Evolutionary conservation across 2,888 invertebrate species (phyloP).

Genomic region (Tipula vernalis): DNA sequence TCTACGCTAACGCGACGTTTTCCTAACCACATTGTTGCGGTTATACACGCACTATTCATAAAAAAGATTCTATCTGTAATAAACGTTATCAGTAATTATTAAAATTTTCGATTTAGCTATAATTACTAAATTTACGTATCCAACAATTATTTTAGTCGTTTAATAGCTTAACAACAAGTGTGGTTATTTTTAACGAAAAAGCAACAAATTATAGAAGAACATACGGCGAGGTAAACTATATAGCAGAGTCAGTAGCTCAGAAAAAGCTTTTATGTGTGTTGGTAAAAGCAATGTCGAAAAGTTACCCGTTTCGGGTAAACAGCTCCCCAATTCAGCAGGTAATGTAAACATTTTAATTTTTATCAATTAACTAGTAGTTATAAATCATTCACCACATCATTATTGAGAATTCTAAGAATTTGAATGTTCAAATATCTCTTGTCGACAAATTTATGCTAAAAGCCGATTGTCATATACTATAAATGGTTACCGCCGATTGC

Average conservation of each 20-base stretch:
- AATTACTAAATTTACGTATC: too few species aligned
- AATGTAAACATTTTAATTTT: too few species aligned
- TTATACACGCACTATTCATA: too few species aligned
- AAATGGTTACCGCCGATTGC: constrained; percentile 37
- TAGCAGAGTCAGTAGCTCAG: constrained; percentile 20
- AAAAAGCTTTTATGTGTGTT: constrained; percentile 31
- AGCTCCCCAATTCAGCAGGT: constrained; percentile 9
- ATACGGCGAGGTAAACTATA: background rate
- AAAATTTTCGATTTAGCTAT: too few species aligned
- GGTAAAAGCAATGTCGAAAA: background rate
- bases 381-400: constrained; percentile 19
- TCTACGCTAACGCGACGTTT: too few species aligned
- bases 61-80: too few species aligned
- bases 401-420: constrained; percentile 16
- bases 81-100: too few species aligned
- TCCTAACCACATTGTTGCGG: too few species aligned
- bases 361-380: constrained; percentile 23
- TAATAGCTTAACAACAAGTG: background rate
- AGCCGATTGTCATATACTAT: constrained; percentile 44
- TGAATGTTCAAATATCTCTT: constrained; percentile 29
- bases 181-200: background rate
- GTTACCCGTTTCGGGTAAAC: constrained; percentile 24
- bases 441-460: constrained; percentile 40
- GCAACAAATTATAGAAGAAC: background rate
- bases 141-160: too few species aligned